Conservation (phyloP, 1,140 invertebrate species). For the Asobara japonica region DNA sequence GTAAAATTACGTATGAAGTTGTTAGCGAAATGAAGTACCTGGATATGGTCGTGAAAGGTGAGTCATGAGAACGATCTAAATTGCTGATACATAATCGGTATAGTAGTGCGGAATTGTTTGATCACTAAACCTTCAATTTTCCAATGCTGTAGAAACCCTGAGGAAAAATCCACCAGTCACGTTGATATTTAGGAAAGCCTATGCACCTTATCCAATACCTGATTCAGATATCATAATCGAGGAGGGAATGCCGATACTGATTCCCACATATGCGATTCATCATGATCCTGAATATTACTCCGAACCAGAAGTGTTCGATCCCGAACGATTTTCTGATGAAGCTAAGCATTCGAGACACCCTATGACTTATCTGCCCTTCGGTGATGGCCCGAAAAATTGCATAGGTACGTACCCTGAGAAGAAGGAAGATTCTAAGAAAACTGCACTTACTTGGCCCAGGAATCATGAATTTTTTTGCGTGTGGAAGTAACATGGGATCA, state of each 20-base stretch:
- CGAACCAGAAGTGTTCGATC: constrained; percentile 69
- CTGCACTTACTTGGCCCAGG: too few species aligned
- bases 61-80: background rate
- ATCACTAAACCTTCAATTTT: background rate
- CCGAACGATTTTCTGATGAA: constrained; percentile 59
- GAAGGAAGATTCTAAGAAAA: too few species aligned
- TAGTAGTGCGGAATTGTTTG: background rate
- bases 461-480: too few species aligned
- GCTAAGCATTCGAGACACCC: constrained; percentile 3
- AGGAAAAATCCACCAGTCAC: constrained; percentile 68
- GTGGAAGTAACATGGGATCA: too few species aligned
- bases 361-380: constrained; percentile 50
- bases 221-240: constrained; percentile 58
- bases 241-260: constrained; percentile 57
- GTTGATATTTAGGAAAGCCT: constrained; percentile 59
- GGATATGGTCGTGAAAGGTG: constrained; percentile 37
- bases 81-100: background rate
- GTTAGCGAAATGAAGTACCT: constrained; percentile 55
- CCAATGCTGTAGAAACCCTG: constrained; percentile 66
- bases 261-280: constrained; percentile 70
- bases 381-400: constrained; percentile 69
- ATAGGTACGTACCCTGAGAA: too few species aligned
- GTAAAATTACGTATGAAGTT: constrained; percentile 46
- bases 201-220: constrained; percentile 59
- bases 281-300: constrained; percentile 70